Evolutionary conservation across 2,888 invertebrate genomes (phyloP), one percentile per base, ranked within the genome.

Genomic region (Melieria crassipennis): DNA sequence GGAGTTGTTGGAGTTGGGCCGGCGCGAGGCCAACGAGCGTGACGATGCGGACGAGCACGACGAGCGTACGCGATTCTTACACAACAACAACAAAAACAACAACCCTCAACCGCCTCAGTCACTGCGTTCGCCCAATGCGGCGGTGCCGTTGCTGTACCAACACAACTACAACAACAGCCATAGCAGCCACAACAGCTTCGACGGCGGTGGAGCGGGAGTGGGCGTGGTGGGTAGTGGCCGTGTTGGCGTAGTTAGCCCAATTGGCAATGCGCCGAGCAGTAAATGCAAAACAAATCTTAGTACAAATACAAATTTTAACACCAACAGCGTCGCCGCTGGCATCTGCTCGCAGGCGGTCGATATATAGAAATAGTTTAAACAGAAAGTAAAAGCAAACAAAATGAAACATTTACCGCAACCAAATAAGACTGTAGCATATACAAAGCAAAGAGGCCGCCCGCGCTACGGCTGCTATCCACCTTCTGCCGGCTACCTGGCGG

Each of bases 341-440:
- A 63, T 63, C 56, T n/a, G 11, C n/a, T 52, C 69, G 56, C 69
- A 70, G 60, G 64, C 65, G 6, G 65, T 70, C 50, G 70, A 70
- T 65, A 70, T 70, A 50, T 70, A 70, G 60, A 52, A 16, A n/a
- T 48, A 10, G 30, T 43, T 5, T n/a, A 9, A 7, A 42, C 5
- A 45, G 30, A 16, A 47, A 16, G 16, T 13, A 11, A 9, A 47
- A 7, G 7, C 43, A 69, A 5, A 16, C n/a, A 16, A 47, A 62
- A 61, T 13, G 6, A 9, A 13, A 47, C 45, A 13, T 58, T 58
- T 30, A 30, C 30, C 58, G 58, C n/a, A 58, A 58, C 58, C 58
- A 58, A 58, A 58, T 58, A 58, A 58, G 58, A 58, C 58, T 58
- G 58, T 58, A 5, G 30, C n/a, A 52, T n/a, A 11, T 52, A 52